Conservation (phyloP, 2,888 invertebrate species). For the Pollenia angustigena region DNA sequence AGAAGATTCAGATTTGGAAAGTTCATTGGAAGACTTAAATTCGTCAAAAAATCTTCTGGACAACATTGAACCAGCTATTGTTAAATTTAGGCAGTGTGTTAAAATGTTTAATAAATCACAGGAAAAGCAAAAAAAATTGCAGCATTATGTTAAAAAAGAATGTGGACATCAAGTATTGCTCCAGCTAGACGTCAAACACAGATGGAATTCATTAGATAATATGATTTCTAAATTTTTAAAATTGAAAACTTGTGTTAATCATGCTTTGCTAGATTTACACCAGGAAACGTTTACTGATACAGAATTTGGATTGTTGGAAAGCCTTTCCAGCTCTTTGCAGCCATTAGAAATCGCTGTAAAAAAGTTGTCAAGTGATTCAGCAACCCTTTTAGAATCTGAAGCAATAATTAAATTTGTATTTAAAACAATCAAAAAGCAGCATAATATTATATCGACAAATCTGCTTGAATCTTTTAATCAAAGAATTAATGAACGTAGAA, state of each 20-base stretch:
- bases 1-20: no score
- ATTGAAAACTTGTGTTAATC: not conserved
- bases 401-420: no score
- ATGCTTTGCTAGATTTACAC: not conserved
- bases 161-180: not conserved
- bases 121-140: slow-evolving; percentile 9
- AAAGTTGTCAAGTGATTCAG: no score
- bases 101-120: slow-evolving; percentile 6
- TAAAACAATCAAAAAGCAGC: no score
- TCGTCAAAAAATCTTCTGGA: no score
- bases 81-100: not conserved
- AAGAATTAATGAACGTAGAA: no score
- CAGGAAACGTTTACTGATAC: not conserved
- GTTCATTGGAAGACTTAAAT: no score
- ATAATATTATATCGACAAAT: no score
- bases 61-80: not conserved
- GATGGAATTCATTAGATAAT: no score
- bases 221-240: not conserved
- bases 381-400: no score
- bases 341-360: no score
- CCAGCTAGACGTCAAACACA: not conserved
- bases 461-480: no score
- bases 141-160: not conserved
- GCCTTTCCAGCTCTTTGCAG: not conserved
- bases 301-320: not conserved